Evolutionary conservation across 2,797 vertebrate species (phyloP).

Genomic region (Sorex maritimensis): DNA sequence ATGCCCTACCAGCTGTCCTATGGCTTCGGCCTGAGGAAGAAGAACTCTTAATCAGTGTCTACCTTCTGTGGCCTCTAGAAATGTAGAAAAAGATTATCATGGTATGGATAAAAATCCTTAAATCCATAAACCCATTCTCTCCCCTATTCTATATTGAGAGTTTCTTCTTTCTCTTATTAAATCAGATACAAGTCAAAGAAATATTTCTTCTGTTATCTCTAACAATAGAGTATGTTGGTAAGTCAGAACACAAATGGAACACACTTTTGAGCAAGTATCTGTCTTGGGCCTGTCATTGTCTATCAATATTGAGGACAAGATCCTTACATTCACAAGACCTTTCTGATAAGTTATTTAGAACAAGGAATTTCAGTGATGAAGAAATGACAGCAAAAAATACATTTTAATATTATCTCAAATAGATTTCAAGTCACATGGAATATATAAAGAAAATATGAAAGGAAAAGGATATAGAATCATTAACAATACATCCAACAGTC

Average conservation of each 20-base stretch:
- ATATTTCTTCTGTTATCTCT: neutral
- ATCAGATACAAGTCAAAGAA: neutral
- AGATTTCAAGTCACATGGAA: too few species aligned
- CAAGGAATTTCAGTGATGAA: neutral
- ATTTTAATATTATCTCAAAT: constrained; percentile 1
- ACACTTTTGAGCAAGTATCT: neutral
- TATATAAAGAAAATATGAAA: neutral
- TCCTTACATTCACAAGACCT: neutral
- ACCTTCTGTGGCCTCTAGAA: neutral
- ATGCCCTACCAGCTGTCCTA: too few species aligned
- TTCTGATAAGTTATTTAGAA: neutral
- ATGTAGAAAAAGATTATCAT: neutral
- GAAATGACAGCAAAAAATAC: constrained; percentile 26
- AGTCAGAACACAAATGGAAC: neutral
- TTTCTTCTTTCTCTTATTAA: neutral
- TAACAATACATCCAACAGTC: neutral
- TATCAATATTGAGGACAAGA: neutral
- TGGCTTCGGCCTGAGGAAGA: too few species aligned
- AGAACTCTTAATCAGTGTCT: neutral
- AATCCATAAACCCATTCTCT: too few species aligned
- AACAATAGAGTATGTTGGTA: neutral
- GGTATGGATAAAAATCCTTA: neutral
- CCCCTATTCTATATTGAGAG: too few species aligned
- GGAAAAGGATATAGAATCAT: neutral
- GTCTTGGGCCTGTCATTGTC: neutral